Conservation (phyloP, 2,797 vertebrate genomes). For the Chrosomus eos region DNA sequence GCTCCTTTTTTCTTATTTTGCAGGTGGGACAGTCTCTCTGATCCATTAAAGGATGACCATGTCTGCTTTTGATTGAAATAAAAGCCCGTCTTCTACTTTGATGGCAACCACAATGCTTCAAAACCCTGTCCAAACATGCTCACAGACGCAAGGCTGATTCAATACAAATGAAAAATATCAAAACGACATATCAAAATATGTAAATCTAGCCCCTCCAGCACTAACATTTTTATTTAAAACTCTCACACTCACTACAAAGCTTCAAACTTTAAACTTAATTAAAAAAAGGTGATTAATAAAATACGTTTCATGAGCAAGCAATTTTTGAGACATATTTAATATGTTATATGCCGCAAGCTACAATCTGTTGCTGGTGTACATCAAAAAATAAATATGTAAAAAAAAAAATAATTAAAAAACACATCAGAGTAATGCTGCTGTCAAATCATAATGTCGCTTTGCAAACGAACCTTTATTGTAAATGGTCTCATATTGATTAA, state of each 20-base stretch:
- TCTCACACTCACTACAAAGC: not conserved
- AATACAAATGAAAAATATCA: not conserved
- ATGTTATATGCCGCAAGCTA: not conserved
- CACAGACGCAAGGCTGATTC: not conserved
- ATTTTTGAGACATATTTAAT: conserved; percentile 21
- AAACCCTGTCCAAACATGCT: not conserved
- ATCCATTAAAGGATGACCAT: conserved; percentile 5
- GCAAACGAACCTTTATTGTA: conserved; percentile 16
- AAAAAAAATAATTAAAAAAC: not conserved
- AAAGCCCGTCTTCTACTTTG: not conserved
- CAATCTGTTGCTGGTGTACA: conserved; percentile 2
- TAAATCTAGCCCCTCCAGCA: not conserved
- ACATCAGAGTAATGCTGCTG: not conserved
- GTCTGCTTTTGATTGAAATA: conserved; percentile 23
- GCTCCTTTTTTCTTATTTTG: conserved; percentile 15
- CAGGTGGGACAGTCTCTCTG: conserved; percentile 16
- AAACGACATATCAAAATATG: not conserved
- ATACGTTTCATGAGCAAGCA: conserved; percentile 1
- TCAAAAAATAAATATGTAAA: not conserved
- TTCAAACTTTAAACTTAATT: not conserved
- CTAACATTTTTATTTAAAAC: not conserved
- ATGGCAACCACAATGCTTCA: not conserved
- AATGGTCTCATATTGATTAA: conserved; percentile 48
- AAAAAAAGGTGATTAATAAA: not conserved
- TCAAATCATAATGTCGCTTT: not conserved